Conservation (phyloP, 2,888 invertebrate species). For the Thereva nobilitata region DNA sequence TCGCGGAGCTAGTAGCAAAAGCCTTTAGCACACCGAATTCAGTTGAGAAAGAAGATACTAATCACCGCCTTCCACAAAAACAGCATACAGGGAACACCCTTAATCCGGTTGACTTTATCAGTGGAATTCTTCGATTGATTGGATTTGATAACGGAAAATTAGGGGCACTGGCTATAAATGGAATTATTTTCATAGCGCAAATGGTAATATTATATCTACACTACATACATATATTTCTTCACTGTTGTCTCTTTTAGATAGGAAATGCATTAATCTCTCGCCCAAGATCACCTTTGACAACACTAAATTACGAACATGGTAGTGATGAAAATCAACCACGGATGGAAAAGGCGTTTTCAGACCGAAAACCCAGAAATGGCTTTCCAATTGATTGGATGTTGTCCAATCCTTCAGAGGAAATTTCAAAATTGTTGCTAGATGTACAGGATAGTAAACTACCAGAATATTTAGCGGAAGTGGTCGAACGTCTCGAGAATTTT, state of each 20-base stretch:
- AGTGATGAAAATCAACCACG: conserved; percentile 48
- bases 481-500: conserved; percentile 62
- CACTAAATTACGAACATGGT: not conserved
- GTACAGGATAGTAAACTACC: conserved; percentile 68
- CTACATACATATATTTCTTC: conserved; percentile 9
- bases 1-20: conserved; percentile 65
- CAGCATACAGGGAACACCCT: not conserved
- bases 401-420: conserved; percentile 63
- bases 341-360: not conserved
- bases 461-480: conserved; percentile 64
- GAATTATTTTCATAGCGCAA: conserved; percentile 81
- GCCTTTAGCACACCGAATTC: conserved; percentile 57
- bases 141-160: conserved; percentile 77
- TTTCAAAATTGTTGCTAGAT: conserved; percentile 63
- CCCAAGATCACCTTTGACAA: not conserved
- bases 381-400: conserved; percentile 67
- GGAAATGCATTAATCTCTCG: conserved; percentile 50
- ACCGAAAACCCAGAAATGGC: conserved; percentile 49
- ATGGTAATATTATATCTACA: conserved; percentile 64
- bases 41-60: conserved; percentile 41
- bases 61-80: conserved; percentile 34
- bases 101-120: conserved; percentile 44
- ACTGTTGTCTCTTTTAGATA: conserved; percentile 42
- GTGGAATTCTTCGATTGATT: conserved; percentile 68
- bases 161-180: conserved; percentile 81